phyloP scores from a whole-genome alignment of 2,113 vertebrate species.

The Siniperca knerii region DNA sequence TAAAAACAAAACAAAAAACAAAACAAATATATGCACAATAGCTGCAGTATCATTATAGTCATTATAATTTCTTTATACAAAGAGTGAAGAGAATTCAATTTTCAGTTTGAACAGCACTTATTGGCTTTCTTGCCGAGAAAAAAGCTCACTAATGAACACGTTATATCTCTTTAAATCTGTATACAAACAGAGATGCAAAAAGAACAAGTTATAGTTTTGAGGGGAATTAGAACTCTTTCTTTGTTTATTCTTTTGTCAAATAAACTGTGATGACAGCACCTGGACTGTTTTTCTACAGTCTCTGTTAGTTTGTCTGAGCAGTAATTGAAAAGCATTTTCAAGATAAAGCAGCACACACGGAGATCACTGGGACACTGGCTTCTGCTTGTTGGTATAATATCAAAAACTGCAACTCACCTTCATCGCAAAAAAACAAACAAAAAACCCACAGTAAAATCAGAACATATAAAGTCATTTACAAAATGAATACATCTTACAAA shows the following conservation, averaged over 20 bases:
- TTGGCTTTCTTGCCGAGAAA: not conserved
- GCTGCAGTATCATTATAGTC: not conserved
- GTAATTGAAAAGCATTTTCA: not conserved
- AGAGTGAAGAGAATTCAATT: not conserved
- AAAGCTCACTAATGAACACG: not conserved
- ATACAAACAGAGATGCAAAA: not conserved
- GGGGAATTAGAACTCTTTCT: not conserved
- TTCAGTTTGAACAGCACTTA: not conserved
- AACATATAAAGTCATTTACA: constrained; percentile 7
- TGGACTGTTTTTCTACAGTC: not conserved
- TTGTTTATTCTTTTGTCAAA: not conserved
- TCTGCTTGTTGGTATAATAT: not conserved
- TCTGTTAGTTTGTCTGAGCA: not conserved
- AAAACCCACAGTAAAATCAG: not conserved
- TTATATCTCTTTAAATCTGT: not conserved
- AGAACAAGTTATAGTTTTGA: not conserved
- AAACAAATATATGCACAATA: too few species aligned
- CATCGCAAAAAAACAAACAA: too few species aligned
- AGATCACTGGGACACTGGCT: not conserved
- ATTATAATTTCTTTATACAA: not conserved
- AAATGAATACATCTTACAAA: constrained; percentile 67
- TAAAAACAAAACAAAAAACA: too few species aligned
- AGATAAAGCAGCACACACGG: not conserved
- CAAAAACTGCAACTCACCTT: not conserved
- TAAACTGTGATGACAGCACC: not conserved